phyloP scores from a whole-genome alignment of 2,888 invertebrate species.

The Bimastos eiseni region DNA sequence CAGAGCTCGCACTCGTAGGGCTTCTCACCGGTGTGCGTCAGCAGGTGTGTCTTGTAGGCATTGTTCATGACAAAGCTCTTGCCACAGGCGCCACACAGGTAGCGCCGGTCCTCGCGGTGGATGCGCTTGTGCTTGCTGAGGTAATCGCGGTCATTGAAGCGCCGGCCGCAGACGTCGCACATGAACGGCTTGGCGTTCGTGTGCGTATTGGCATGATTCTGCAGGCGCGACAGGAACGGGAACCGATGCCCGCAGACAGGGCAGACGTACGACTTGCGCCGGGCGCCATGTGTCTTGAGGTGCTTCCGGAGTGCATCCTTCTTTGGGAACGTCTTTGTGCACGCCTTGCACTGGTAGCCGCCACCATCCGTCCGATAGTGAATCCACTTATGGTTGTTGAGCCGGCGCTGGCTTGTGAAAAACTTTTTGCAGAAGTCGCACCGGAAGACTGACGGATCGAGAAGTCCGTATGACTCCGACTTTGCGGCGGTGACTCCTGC shows the following conservation, averaged over 20 bases:
- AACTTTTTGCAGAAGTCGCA: conserved; percentile 15
- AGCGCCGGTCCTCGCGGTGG: conserved; percentile 25
- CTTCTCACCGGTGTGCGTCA: conserved; percentile 31
- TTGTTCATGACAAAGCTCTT: conserved; percentile 13
- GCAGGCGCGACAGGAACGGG: neutral
- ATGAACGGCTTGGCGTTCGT: conserved; percentile 16
- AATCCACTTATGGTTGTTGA: conserved; percentile 22
- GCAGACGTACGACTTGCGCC: conserved; percentile 1
- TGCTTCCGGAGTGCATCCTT: neutral
- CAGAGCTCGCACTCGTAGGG: conserved; percentile 29
- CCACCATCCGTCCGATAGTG: conserved; percentile 17
- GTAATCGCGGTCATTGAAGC: conserved; percentile 26
- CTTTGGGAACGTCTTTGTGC: neutral
- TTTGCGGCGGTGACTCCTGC: neutral
- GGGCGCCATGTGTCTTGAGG: neutral
- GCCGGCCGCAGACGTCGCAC: conserved; percentile 30
- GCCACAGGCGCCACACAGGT: conserved; percentile 16
- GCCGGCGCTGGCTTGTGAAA: neutral
- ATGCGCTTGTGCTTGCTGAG: conserved; percentile 23
- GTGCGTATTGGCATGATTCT: conserved; percentile 25
- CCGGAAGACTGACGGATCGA: neutral
- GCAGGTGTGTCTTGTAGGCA: neutral
- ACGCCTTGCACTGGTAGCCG: conserved; percentile 16
- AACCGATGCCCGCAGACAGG: conserved; percentile 16
- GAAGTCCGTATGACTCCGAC: neutral